A percentile compares a stretch with the other conserved stretches of the same genome.
Conservation (phyloP, 2,888 invertebrate species). For the Cartodere bifasciata region DNA sequence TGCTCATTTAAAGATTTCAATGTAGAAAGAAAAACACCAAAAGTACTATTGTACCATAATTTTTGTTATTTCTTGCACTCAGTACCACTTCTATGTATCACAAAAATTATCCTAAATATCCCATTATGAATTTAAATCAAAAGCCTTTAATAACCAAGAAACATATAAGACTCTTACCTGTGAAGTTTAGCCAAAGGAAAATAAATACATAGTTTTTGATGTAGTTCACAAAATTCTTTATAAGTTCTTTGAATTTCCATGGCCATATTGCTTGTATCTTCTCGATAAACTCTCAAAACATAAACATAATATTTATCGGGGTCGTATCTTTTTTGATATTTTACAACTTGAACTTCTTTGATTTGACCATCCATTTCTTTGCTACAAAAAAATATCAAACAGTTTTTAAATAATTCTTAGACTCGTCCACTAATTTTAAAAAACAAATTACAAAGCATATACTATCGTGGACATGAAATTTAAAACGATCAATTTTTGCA, state of each 20-base stretch:
- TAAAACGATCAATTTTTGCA: too few species aligned
- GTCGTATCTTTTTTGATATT: constrained; percentile 89
- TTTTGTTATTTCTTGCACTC: too few species aligned
- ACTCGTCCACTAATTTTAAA: too few species aligned
- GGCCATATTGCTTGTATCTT: constrained; percentile 74
- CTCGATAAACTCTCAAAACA: constrained; percentile 70
- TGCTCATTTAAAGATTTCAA: too few species aligned
- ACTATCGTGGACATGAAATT: too few species aligned
- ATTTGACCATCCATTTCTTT: constrained; percentile 84
- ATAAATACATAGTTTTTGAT: constrained; percentile 83
- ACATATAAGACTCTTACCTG: constrained; percentile 68
- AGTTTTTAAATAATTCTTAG: constrained; percentile 10
- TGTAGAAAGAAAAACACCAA: too few species aligned
- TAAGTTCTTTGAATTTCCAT: constrained; percentile 87
- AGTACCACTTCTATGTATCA: too few species aligned
- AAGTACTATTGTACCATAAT: too few species aligned
- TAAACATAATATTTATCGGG: constrained; percentile 97
- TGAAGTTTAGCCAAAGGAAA: constrained; percentile 86
- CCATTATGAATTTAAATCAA: too few species aligned
- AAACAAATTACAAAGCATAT: too few species aligned
- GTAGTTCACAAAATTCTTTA: constrained; percentile 93
- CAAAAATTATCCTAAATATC: too few species aligned
- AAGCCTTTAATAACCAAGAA: too few species aligned
- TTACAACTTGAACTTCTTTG: constrained; percentile 69
- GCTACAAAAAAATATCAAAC: constrained; percentile 44